Conservation (phyloP, 2,888 invertebrate genomes). For the Eupithecia centaureata region DNA sequence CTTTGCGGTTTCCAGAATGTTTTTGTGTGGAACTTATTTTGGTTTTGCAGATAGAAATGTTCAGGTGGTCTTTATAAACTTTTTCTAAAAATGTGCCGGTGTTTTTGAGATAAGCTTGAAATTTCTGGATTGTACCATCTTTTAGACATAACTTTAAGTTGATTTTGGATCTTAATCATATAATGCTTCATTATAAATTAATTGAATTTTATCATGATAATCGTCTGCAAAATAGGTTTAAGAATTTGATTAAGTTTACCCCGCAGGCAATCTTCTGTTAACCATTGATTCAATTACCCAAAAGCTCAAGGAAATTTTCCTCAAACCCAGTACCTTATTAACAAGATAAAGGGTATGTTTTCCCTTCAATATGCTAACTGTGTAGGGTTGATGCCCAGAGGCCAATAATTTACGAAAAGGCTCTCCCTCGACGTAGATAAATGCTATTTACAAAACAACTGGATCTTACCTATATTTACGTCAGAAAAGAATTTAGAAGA, state of each 20-base stretch:
- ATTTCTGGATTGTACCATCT: neutral
- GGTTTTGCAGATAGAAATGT: constrained; percentile 22
- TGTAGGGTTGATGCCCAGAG: constrained; percentile 36
- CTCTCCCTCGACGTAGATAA: constrained; percentile 34
- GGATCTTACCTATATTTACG: constrained; percentile 33
- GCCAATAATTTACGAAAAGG: constrained; percentile 43
- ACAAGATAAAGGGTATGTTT: constrained; percentile 38
- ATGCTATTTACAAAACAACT: constrained; percentile 43
- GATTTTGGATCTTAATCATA: neutral
- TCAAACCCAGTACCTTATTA: constrained; percentile 31
- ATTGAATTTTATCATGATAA: neutral
- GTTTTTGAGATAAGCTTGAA: neutral
- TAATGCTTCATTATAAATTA: neutral
- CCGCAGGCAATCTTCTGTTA: constrained; percentile 3
- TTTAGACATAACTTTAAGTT: neutral
- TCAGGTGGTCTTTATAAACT: constrained; percentile 17
- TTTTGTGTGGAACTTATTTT: constrained; percentile 32
- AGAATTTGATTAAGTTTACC: neutral
- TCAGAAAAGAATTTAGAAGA: constrained; percentile 37
- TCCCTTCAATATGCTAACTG: constrained; percentile 42
- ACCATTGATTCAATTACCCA: constrained; percentile 21
- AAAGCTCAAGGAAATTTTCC: constrained; percentile 21
- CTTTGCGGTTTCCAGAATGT: constrained; percentile 38
- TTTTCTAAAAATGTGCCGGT: neutral
- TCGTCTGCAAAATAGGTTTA: neutral